Base-by-base conservation (phyloP, 2,113 vertebrate genomes). In the Bos javanicus region DNA sequence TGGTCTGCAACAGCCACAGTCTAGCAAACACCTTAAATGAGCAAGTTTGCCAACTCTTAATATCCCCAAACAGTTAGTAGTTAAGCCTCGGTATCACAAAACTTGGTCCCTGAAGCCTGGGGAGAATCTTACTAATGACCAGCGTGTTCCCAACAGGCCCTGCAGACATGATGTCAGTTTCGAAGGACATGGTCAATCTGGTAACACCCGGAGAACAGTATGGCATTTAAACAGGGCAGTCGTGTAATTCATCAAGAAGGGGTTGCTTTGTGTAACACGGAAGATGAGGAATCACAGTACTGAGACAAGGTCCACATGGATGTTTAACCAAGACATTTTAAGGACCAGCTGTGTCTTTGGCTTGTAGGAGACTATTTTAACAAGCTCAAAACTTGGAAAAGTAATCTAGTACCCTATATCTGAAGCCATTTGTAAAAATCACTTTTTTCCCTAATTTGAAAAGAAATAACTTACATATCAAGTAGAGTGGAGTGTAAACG, bases 381-480 rank as follows among this genome's bases (percentile, higher is more conserved):
- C 74, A n/a, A 87, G 87, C 91, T 92, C 93, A 82, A 94, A 89
- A 78, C 39, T 88, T 71, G 57, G 39, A 85, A 76, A 96, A 96
- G 93, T 96, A 91, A 92, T n/a, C 76, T 60, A 91, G 76, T 95
- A 85, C 8, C 39, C 93, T 74, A 92, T 6, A 64, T 74, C 52
- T 94, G 64, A 97, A 98, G 96, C 90, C 94, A 90, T 98, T 92
- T 92, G 76, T 86, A 56, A 90, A 74, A 59, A 30, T 96, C 25
- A 80, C 52, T 74, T 84, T 59, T 83, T 56, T 33, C 76, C 23
- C 91, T 88, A 91, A 90, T 87, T 76, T 93, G 86, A 96, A 96
- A 98, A 98, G 36, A 94, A 97, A 93, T 59, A 95, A 90, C 71
- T 81, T 91, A 96, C 54, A 13, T 74, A 39, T 96, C 90, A 96